Evolutionary conservation across 2,888 invertebrate genomes (phyloP).

Genomic region (Rotaria sp.): DNA sequence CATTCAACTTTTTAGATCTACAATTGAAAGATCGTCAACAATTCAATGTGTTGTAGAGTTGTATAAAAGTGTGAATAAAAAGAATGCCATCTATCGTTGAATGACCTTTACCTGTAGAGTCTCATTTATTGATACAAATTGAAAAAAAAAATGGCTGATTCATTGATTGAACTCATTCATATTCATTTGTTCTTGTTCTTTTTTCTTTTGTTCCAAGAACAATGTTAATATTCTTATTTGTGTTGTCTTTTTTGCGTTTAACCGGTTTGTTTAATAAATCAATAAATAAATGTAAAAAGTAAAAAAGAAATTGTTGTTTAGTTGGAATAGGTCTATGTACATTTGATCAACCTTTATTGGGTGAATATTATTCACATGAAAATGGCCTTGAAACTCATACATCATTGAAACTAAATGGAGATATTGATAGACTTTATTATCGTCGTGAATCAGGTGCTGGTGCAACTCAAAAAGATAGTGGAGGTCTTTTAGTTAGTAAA

Average conservation of each 20-base stretch:
- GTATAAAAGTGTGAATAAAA: background rate
- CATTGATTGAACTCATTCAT: background rate
- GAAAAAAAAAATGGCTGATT: background rate
- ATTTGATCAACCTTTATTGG: background rate
- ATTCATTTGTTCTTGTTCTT: background rate
- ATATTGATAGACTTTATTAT: slow-evolving; percentile 29
- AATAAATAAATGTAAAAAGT: background rate
- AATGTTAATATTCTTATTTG: background rate
- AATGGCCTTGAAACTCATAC: slow-evolving; percentile 39
- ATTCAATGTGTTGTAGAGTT: too few species aligned
- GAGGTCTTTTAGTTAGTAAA: slow-evolving; percentile 20
- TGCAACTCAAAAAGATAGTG: slow-evolving; percentile 33
- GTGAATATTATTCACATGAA: slow-evolving; percentile 40
- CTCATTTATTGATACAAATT: background rate
- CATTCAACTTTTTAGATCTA: too few species aligned
- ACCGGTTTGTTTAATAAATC: background rate
- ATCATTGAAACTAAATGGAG: slow-evolving; percentile 29
- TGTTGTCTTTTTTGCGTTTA: background rate
- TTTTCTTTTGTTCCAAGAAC: background rate
- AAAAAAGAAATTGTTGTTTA: background rate
- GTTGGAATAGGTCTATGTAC: background rate
- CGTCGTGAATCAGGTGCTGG: slow-evolving; percentile 40
- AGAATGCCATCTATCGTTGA: background rate
- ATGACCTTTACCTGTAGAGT: background rate
- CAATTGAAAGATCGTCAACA: too few species aligned